A percentile compares a stretch with the other conserved stretches of the same genome.
Conservation (phyloP, 2,113 vertebrate genomes). For the Rhizomys pruinosus region DNA sequence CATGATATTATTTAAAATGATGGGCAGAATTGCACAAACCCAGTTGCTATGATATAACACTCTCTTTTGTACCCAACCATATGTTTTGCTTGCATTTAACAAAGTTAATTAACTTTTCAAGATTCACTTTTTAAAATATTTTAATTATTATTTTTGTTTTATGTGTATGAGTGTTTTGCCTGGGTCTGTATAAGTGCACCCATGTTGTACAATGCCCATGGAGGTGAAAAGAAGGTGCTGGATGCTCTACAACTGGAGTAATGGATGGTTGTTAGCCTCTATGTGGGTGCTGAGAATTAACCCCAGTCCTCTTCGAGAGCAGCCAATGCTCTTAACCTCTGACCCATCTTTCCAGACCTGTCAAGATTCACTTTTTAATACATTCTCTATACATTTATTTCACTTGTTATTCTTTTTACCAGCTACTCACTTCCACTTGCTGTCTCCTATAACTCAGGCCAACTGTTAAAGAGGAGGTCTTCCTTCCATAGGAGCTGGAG, state of each 20-base stretch:
- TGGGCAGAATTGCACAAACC: background rate
- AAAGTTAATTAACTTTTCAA: background rate
- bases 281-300: too few relatives aligned
- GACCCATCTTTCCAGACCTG: too few relatives aligned
- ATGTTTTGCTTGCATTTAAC: slow-evolving; percentile 16
- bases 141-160: too few relatives aligned
- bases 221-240: too few relatives aligned
- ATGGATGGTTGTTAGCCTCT: too few relatives aligned
- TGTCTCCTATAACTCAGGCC: background rate
- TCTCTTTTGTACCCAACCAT: background rate
- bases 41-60: background rate
- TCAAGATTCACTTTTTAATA: background rate
- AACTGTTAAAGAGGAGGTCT: background rate
- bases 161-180: too few relatives aligned
- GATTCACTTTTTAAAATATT: background rate
- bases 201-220: too few relatives aligned
- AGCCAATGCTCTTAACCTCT: too few relatives aligned
- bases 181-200: too few relatives aligned
- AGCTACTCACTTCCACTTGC: background rate
- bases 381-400: background rate
- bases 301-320: too few relatives aligned
- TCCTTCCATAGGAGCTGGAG: background rate
- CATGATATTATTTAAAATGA: slow-evolving; percentile 19
- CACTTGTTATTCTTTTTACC: background rate
- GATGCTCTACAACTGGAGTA: too few relatives aligned